Percentiles rank a stretch among this genome's conserved stretches.
phyloP scores from a whole-genome alignment of 1,140 invertebrate species.

The Megalonaias nervosa region DNA sequence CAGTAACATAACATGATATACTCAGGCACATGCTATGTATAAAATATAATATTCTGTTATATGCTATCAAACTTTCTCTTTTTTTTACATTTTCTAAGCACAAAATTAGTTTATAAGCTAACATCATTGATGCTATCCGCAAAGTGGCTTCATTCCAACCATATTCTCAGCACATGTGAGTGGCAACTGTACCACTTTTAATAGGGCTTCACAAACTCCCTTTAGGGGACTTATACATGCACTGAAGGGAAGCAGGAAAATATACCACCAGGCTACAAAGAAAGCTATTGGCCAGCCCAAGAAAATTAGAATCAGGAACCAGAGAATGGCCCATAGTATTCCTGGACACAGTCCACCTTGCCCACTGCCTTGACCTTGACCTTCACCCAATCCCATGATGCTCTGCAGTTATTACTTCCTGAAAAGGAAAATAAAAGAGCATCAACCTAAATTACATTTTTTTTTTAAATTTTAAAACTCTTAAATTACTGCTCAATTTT shows the following conservation, averaged over 20 bases:
- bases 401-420: neutral
- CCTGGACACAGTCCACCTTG: conserved; percentile 55
- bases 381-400: conserved; percentile 44
- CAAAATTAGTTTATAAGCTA: too few relatives aligned
- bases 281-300: conserved; percentile 65
- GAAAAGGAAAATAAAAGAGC: too few relatives aligned
- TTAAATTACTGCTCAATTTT: too few relatives aligned
- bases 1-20: too few relatives aligned
- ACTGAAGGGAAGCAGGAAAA: conserved; percentile 64
- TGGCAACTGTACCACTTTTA: conserved; percentile 59
- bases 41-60: too few relatives aligned
- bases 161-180: conserved; percentile 66
- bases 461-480: too few relatives aligned
- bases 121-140: conserved; percentile 28
- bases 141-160: conserved; percentile 64
- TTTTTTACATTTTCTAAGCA: too few relatives aligned
- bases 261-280: conserved; percentile 64
- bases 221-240: conserved; percentile 65
- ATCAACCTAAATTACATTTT: too few relatives aligned
- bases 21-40: too few relatives aligned
- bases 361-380: conserved; percentile 32
- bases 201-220: conserved; percentile 56
- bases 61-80: too few relatives aligned
- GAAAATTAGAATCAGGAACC: conserved; percentile 66
- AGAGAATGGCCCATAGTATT: conserved; percentile 61